Percentiles rank a stretch among this genome's conserved stretches.
phyloP scores from a whole-genome alignment of 1,140 invertebrate genomes.

The Trichomalopsis sarcophagae region DNA sequence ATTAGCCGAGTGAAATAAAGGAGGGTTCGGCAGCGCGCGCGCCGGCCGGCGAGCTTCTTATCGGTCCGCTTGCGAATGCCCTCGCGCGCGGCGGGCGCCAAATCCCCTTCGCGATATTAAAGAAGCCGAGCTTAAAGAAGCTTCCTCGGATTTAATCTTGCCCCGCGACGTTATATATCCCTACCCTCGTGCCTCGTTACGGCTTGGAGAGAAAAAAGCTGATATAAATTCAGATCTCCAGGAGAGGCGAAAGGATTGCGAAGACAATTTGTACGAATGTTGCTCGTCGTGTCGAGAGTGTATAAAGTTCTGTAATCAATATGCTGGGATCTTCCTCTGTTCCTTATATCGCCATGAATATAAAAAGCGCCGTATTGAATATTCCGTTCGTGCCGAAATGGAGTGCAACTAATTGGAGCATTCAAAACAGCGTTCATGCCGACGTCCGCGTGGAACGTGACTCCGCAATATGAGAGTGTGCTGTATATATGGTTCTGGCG shows the following conservation, averaged over 20 bases:
- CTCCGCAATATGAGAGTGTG: not conserved
- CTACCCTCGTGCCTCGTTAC: not conserved
- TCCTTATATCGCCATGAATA: not conserved
- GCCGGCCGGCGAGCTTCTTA: not conserved
- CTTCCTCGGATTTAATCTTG: not conserved
- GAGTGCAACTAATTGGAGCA: slow-evolving; percentile 27
- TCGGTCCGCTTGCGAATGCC: not conserved
- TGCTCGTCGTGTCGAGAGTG: not conserved
- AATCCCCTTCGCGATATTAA: slow-evolving; percentile 29
- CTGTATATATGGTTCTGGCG: not conserved
- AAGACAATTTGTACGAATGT: no score
- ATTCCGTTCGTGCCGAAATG: slow-evolving; percentile 24
- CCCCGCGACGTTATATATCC: not conserved
- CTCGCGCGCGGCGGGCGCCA: not conserved
- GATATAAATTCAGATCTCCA: not conserved
- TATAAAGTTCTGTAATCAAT: no score
- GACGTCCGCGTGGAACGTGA: slow-evolving; percentile 15
- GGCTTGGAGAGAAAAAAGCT: not conserved
- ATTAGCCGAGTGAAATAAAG: slow-evolving; percentile 36
- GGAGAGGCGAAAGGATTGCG: not conserved
- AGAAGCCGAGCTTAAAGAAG: slow-evolving; percentile 13
- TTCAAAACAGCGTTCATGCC: slow-evolving; percentile 5
- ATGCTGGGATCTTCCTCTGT: no score
- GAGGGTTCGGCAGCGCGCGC: not conserved
- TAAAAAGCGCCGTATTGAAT: not conserved